Conservation (phyloP, 2,888 invertebrate species). For the Harpalus rufipes region DNA sequence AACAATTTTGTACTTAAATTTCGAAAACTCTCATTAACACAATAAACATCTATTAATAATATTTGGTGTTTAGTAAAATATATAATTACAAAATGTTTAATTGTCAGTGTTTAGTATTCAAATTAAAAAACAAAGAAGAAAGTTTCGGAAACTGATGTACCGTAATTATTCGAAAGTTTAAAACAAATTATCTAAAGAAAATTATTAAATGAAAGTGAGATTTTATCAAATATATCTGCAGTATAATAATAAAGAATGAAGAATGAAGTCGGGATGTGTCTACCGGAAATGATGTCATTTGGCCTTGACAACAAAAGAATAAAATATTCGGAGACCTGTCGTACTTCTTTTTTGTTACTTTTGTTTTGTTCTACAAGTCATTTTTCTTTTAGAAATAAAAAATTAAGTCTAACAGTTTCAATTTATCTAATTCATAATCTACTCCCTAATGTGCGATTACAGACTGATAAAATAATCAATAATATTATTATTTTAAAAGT, state of each 20-base stretch:
- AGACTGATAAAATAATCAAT: no score
- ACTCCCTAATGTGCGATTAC: no score
- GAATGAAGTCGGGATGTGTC: neutral
- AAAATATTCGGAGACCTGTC: slow-evolving; percentile 20
- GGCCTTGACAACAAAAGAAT: slow-evolving; percentile 38
- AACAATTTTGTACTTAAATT: slow-evolving; percentile 22
- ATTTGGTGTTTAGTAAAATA: slow-evolving; percentile 31
- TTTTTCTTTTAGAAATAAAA: neutral
- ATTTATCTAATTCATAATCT: no score
- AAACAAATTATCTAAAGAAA: slow-evolving; percentile 15
- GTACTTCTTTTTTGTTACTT: slow-evolving; percentile 15
- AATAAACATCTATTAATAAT: slow-evolving; percentile 27
- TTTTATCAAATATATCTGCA: slow-evolving; percentile 22
- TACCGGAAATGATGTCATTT: slow-evolving; percentile 57
- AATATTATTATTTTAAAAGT: no score
- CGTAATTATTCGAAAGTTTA: slow-evolving; percentile 52
- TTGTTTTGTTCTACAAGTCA: neutral
- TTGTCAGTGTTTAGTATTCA: slow-evolving; percentile 35
- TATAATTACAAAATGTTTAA: slow-evolving; percentile 34
- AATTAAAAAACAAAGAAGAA: slow-evolving; percentile 51
- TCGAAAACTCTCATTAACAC: slow-evolving; percentile 23
- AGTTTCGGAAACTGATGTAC: slow-evolving; percentile 40
- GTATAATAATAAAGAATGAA: slow-evolving; percentile 14
- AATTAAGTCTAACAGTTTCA: neutral
- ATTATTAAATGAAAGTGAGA: slow-evolving; percentile 30